Evolutionary conservation across 2,888 invertebrate species (phyloP).

Genomic region (Drosophila nigritarsus): DNA sequence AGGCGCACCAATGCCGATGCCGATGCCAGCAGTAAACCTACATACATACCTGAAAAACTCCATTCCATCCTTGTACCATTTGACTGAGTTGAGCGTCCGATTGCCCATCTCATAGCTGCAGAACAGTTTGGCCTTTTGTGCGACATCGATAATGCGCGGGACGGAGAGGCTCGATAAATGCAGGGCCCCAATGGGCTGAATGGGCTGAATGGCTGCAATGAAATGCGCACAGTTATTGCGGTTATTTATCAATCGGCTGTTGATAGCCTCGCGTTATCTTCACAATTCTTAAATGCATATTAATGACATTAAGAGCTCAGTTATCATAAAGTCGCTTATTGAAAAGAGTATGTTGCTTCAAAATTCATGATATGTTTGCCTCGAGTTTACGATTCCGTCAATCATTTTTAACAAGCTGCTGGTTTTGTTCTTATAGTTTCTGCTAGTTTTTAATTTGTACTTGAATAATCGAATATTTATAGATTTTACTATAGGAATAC

Average conservation of each 20-base stretch:
- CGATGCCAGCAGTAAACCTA: not conserved
- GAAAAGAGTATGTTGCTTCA: not conserved
- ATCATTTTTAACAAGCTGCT: not conserved
- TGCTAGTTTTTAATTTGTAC: not conserved
- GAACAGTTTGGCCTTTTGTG: constrained; percentile 84
- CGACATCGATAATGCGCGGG: constrained; percentile 85
- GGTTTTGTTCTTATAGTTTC: not conserved
- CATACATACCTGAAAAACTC: constrained; percentile 85
- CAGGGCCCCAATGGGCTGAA: constrained; percentile 77
- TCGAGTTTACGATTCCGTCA: not conserved
- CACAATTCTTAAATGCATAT: constrained; percentile 4
- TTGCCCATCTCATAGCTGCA: constrained; percentile 85
- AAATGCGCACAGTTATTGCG: constrained; percentile 37
- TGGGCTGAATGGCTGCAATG: constrained; percentile 75
- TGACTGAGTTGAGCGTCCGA: constrained; percentile 85
- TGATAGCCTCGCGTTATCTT: constrained; percentile 11
- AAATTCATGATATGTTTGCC: not conserved
- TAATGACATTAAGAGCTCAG: constrained; percentile 3
- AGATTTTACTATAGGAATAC: not conserved
- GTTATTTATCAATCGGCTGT: constrained; percentile 43
- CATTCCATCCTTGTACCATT: constrained; percentile 85
- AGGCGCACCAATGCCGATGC: constrained; percentile 32
- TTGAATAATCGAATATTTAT: not conserved
- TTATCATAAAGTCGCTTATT: not conserved
- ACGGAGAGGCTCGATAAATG: constrained; percentile 84